Percentiles rank a stretch among this genome's conserved stretches.
These are phyloP conservation scores for Nymphicus hollandicus DNA, from an alignment of 2,113 vertebrate genomes.

Conservation along the genomic window DNA sequence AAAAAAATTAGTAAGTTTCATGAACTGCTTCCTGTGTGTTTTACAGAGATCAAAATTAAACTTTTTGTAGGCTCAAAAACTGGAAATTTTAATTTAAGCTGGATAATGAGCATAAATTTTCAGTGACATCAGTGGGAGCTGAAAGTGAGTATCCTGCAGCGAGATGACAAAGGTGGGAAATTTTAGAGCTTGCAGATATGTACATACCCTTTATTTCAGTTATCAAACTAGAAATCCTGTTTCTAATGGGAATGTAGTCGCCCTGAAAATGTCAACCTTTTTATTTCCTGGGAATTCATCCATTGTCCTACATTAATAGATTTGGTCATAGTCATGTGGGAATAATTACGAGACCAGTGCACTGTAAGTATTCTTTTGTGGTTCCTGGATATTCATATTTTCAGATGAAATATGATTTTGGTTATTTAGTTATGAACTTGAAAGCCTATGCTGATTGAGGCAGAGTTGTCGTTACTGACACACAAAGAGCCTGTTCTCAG, in stretches of 20 bases:
- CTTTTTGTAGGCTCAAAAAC: not conserved
- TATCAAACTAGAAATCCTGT: not conserved
- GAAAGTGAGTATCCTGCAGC: not conserved
- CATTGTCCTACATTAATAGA: not conserved
- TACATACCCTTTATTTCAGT: not conserved
- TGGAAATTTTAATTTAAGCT: not conserved
- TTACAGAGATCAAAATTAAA: not conserved
- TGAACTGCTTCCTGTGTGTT: not conserved
- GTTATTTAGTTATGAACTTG: not conserved
- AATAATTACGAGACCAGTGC: fast-evolving
- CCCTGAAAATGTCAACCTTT: not conserved
- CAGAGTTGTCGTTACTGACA: not conserved
- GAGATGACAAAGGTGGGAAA: not conserved
- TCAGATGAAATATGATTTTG: not conserved
- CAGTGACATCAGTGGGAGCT: not conserved
- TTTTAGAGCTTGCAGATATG: not conserved
- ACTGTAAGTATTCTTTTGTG: no score
- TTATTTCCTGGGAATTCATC: not conserved
- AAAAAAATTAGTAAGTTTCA: not conserved
- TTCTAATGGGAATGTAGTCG: not conserved
- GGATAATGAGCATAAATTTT: not conserved
- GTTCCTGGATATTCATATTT: not conserved
- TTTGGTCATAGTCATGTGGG: not conserved
- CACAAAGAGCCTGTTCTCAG: not conserved
- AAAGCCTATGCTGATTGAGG: not conserved